Percentiles rank a stretch among this genome's conserved stretches.
Evolutionary conservation across 1,140 invertebrate species (phyloP).

Genomic region (Drosophila kohkoa): DNA sequence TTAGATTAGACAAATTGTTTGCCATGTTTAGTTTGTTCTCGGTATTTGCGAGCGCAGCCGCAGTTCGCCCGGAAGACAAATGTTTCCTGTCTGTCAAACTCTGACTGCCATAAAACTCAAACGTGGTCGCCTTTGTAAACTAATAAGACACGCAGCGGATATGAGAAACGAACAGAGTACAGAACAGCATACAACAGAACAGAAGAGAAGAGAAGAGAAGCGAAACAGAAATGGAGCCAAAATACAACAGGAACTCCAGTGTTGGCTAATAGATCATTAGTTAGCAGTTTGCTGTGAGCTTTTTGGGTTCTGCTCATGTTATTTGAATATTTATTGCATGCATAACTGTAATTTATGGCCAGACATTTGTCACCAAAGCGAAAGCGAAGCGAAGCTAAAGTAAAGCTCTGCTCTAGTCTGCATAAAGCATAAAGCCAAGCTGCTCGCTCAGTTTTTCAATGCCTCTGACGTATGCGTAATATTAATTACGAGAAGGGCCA

Average conservation of each 20-base stretch:
- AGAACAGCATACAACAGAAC: slow-evolving; percentile 23
- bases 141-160: slow-evolving; percentile 74
- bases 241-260: slow-evolving; percentile 47
- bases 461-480: slow-evolving; percentile 40
- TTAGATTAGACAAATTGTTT: slow-evolving; percentile 64
- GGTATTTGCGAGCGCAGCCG: not conserved
- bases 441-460: slow-evolving; percentile 8
- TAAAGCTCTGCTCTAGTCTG: slow-evolving; percentile 22
- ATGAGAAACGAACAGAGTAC: slow-evolving; percentile 34
- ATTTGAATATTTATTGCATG: slow-evolving; percentile 82
- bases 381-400: slow-evolving; percentile 29
- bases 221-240: slow-evolving; percentile 3
- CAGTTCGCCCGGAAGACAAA: slow-evolving; percentile 48
- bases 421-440: not conserved
- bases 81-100: slow-evolving; percentile 57
- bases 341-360: slow-evolving; percentile 77
- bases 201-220: slow-evolving; percentile 1
- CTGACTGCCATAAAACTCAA: slow-evolving; percentile 75
- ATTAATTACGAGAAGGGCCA: slow-evolving; percentile 39
- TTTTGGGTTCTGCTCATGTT: slow-evolving; percentile 56
- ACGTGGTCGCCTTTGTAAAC: slow-evolving; percentile 70
- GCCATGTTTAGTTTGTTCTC: slow-evolving; percentile 44
- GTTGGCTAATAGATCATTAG: slow-evolving; percentile 78
- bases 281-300: slow-evolving; percentile 67
- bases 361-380: slow-evolving; percentile 67